Evolutionary conservation across 2,888 invertebrate genomes (phyloP).

Genomic region (Malachius bipustulatus): DNA sequence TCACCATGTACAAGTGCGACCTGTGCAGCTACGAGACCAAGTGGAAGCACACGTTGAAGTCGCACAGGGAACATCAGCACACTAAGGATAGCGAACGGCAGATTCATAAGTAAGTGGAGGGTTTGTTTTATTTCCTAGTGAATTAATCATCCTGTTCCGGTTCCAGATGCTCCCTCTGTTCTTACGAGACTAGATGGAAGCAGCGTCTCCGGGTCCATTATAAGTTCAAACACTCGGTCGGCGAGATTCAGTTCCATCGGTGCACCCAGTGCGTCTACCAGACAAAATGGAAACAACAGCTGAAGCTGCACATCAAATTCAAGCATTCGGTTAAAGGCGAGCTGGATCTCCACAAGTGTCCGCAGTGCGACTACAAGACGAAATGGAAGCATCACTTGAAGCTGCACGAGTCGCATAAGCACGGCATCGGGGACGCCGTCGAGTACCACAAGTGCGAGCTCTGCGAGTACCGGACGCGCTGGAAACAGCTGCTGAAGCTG

Average conservation of each 20-base stretch:
- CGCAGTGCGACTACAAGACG: background rate
- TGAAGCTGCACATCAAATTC: constrained; percentile 1
- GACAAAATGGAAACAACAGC: constrained; percentile 2
- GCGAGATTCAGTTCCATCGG: background rate
- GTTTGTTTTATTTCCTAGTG: no score
- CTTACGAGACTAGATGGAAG: constrained; percentile 2
- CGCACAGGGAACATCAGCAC: constrained; percentile 1
- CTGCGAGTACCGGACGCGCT: background rate
- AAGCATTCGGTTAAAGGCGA: background rate
- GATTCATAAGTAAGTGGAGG: no score
- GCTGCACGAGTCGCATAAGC: background rate
- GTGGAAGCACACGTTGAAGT: constrained; percentile 1
- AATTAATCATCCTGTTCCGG: no score
- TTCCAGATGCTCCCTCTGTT: background rate
- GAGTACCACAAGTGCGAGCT: constrained; percentile 2
- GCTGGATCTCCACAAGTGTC: background rate
- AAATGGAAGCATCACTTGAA: constrained; percentile 3
- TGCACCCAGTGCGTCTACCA: constrained; percentile 3
- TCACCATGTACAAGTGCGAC: background rate
- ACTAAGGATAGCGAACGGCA: background rate
- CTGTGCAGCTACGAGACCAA: background rate
- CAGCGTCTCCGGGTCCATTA: background rate
- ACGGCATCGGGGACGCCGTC: constrained; percentile 1
- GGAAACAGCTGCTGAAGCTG: constrained; percentile 2
- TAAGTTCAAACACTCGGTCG: background rate